Conservation (phyloP, 2,888 invertebrate species). For the Sialis lutaria region DNA sequence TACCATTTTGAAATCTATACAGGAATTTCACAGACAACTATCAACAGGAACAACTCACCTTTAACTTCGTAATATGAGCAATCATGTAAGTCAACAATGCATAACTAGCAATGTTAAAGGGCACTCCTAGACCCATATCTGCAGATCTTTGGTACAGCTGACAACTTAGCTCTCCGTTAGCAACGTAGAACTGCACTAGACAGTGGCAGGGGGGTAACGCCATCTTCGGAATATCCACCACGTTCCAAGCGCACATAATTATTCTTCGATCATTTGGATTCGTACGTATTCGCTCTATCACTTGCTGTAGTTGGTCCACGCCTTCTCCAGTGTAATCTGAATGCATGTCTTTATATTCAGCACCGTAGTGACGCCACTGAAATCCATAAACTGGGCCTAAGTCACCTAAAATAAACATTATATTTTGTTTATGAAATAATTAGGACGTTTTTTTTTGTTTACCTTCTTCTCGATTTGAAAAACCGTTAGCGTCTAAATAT, state of each 20-base stretch:
- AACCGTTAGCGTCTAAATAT: constrained; percentile 76
- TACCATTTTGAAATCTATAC: not conserved
- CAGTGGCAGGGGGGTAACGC: constrained; percentile 95
- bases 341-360: constrained; percentile 65
- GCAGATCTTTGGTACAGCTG: constrained; percentile 92
- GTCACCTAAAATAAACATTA: constrained; percentile 41
- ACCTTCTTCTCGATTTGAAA: constrained; percentile 72
- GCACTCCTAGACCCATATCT: constrained; percentile 96
- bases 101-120: constrained; percentile 97
- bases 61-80: constrained; percentile 80
- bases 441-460: constrained; percentile 4
- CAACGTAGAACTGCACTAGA: constrained; percentile 86
- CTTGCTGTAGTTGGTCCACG: constrained; percentile 70
- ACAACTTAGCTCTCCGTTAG: constrained; percentile 68
- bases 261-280: constrained; percentile 80
- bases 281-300: constrained; percentile 63
- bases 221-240: constrained; percentile 73
- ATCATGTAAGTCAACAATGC: constrained; percentile 88
- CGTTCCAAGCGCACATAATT: constrained; percentile 92
- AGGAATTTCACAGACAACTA: not conserved
- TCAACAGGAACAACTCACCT: constrained; percentile 36
- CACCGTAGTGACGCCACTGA: constrained; percentile 97
- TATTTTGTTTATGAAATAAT: not conserved
- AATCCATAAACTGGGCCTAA: constrained; percentile 95
- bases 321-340: constrained; percentile 65